phyloP scores from a whole-genome alignment of 2,888 invertebrate genomes.

The Euphydryas editha region DNA sequence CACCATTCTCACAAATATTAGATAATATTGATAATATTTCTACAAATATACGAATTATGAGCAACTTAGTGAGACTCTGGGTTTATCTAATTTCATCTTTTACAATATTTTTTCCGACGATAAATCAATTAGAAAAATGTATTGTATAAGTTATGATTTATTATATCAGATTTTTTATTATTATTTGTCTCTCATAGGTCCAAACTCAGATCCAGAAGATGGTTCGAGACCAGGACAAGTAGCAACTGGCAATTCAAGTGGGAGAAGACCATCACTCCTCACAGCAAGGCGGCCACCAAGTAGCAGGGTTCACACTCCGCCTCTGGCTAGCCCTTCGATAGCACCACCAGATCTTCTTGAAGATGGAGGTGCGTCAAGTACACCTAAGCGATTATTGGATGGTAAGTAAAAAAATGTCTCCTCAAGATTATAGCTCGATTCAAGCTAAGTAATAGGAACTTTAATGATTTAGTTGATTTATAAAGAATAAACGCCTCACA shows the following conservation, averaged over 20 bases:
- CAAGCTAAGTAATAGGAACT: no score
- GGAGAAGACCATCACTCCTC: conserved; percentile 72
- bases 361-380: conserved; percentile 92
- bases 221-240: conserved; percentile 88
- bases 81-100: no score
- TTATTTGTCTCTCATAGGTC: conserved; percentile 66
- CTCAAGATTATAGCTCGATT: neutral
- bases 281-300: conserved; percentile 78
- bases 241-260: conserved; percentile 85
- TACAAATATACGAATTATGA: no score
- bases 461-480: no score
- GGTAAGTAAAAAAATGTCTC: conserved; percentile 71
- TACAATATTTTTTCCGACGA: no score
- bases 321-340: conserved; percentile 86
- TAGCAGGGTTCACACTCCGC: conserved; percentile 89
- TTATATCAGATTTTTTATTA: neutral
- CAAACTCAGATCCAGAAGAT: conserved; percentile 91
- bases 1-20: no score
- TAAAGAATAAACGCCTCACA: no score
- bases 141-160: no score
- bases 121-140: no score
- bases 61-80: no score
- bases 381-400: conserved; percentile 87
- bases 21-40: no score
- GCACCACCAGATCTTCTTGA: conserved; percentile 87